Conservation (phyloP, 2,797 vertebrate species). For the Psittacula derbiana region DNA sequence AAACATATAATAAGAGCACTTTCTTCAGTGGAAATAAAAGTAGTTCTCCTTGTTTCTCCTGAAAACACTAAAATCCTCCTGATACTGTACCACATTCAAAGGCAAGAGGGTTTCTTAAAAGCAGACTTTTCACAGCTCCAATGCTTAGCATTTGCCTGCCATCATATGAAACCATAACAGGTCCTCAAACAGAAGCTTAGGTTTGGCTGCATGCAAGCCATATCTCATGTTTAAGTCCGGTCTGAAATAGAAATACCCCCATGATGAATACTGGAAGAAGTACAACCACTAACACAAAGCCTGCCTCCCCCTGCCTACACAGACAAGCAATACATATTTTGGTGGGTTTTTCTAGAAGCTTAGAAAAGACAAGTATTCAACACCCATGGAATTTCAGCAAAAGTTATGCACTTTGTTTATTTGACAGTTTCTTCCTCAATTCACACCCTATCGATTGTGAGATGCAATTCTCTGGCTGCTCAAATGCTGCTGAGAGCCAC, state of each 20-base stretch:
- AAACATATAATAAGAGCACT: not conserved
- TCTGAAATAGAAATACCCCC: not conserved
- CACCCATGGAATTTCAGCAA: not conserved
- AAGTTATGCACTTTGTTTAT: not conserved
- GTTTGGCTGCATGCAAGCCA: not conserved
- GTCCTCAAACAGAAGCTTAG: not conserved
- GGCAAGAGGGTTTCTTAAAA: not conserved
- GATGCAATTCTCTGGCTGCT: not conserved
- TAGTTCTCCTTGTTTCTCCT: not conserved
- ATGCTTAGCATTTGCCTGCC: not conserved
- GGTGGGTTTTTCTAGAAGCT: not conserved
- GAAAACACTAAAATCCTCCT: not conserved
- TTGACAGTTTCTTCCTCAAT: not conserved
- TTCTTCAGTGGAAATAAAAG: not conserved
- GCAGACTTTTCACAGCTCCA: not conserved
- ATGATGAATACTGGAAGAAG: not conserved
- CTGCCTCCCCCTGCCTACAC: rapidly evolving
- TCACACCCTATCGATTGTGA: not conserved
- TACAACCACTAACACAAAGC: not conserved
- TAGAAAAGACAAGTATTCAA: not conserved
- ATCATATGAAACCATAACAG: not conserved
- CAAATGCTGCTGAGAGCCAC: not conserved
- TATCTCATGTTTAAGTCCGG: not conserved
- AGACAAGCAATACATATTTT: not conserved
- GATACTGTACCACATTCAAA: not conserved